Conservation (phyloP, 2,113 vertebrate species). For the Halichoeres trimaculatus region DNA sequence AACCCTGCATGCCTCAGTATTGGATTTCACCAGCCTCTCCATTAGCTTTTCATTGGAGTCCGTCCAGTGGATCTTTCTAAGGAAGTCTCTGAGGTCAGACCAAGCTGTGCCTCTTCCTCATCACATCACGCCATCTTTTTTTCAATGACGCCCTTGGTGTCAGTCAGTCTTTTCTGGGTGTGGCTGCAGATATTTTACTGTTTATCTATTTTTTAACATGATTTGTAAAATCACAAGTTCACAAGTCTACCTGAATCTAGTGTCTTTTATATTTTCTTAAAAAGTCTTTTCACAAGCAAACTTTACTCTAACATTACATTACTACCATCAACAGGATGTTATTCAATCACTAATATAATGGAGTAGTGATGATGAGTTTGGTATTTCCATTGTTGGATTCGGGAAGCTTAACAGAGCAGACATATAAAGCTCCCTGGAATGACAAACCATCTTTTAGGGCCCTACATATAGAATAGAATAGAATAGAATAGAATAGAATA, state of each 20-base stretch:
- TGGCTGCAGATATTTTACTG: slow-evolving; percentile 8
- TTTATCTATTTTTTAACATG: background rate
- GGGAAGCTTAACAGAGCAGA: too few species aligned
- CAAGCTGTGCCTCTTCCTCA: slow-evolving; percentile 17
- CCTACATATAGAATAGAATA: too few species aligned
- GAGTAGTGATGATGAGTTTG: too few species aligned
- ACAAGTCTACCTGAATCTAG: background rate
- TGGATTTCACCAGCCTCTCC: slow-evolving; percentile 47
- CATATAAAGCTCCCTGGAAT: too few species aligned
- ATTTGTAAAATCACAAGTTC: background rate
- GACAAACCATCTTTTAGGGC: too few species aligned
- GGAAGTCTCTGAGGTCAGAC: slow-evolving; percentile 21
- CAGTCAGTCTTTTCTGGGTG: slow-evolving; percentile 1
- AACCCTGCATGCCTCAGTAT: slow-evolving; percentile 34
- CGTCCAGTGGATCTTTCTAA: slow-evolving; percentile 41
- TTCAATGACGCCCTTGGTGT: slow-evolving; percentile 30
- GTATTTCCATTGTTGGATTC: too few species aligned
- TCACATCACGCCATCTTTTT: slow-evolving; percentile 11
- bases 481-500: too few species aligned
- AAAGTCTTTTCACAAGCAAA: background rate
- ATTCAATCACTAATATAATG: too few species aligned
- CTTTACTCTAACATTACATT: too few species aligned
- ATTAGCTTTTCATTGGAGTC: slow-evolving; percentile 53
- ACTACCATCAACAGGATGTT: too few species aligned
- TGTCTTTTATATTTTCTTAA: background rate